Conservation (phyloP, 2,888 invertebrate species). For the Tetanocera ferruginea region DNA sequence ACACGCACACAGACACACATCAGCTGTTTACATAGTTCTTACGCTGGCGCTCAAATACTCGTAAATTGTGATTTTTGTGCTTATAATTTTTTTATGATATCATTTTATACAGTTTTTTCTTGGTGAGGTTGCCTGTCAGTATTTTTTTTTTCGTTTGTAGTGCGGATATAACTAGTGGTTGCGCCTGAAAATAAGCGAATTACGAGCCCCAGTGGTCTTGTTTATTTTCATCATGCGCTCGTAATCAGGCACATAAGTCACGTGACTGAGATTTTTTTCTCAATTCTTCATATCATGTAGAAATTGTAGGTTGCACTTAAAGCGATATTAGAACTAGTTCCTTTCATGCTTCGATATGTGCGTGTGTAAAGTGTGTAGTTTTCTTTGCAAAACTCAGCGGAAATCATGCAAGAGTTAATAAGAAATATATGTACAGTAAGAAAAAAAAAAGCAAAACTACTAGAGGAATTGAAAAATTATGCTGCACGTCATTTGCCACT, state of each 20-base stretch:
- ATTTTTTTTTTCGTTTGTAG: background rate
- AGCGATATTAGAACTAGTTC: background rate
- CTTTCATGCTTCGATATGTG: constrained; percentile 47
- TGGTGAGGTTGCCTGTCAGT: background rate
- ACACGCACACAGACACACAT: constrained; percentile 4
- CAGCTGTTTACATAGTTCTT: background rate
- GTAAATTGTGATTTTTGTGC: constrained; percentile 49
- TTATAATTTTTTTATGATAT: background rate
- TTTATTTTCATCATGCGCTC: constrained; percentile 36
- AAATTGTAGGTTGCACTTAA: background rate
- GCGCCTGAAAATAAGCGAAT: constrained; percentile 17
- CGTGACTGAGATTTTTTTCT: constrained; percentile 16
- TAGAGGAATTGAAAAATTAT: constrained; percentile 39
- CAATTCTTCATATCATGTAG: background rate
- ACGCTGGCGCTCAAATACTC: constrained; percentile 44
- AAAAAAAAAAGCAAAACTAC: constrained; percentile 25
- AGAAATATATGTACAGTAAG: no score
- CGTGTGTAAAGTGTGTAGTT: background rate
- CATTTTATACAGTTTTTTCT: background rate
- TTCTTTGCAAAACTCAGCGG: constrained; percentile 62
- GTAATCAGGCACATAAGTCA: constrained; percentile 27
- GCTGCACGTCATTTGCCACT: constrained; percentile 19
- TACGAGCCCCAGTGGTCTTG: constrained; percentile 29
- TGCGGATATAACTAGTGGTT: background rate
- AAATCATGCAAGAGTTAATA: constrained; percentile 59